These are phyloP conservation scores for Mormyrus proboscirostris DNA, from an alignment of 2,797 vertebrate species.

Conservation along the genomic window DNA sequence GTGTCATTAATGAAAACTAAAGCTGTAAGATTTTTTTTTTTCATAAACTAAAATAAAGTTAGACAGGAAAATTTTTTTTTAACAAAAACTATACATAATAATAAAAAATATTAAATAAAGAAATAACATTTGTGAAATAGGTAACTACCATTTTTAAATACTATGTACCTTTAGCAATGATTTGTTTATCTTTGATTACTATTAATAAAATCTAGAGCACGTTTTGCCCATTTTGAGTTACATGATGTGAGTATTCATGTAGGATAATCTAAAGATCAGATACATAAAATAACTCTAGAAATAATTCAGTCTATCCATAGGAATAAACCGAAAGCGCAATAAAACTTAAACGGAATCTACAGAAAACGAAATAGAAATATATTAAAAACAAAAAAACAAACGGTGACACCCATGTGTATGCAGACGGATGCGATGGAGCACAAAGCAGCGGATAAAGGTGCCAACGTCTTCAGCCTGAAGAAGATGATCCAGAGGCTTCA, in stretches of 20 bases:
- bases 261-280: not conserved
- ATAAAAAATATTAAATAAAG: not conserved
- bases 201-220: not conserved
- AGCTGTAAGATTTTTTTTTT: not conserved
- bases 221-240: not conserved
- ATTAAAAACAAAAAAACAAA: not conserved
- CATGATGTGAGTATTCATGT: not conserved
- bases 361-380: not conserved
- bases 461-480: conserved; percentile 71
- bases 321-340: not conserved
- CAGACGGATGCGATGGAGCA: conserved; percentile 33
- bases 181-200: not conserved
- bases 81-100: not conserved
- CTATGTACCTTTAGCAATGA: not conserved
- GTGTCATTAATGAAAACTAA: not conserved
- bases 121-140: not conserved
- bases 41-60: not conserved
- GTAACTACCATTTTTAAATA: not conserved
- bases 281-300: not conserved
- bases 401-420: not conserved
- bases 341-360: not conserved
- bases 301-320: not conserved
- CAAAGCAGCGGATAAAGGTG: conserved; percentile 56
- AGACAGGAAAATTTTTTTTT: not conserved
- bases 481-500: conserved; percentile 73